Conservation (phyloP, 1,140 invertebrate genomes). For the Hesperophylax magnus region DNA sequence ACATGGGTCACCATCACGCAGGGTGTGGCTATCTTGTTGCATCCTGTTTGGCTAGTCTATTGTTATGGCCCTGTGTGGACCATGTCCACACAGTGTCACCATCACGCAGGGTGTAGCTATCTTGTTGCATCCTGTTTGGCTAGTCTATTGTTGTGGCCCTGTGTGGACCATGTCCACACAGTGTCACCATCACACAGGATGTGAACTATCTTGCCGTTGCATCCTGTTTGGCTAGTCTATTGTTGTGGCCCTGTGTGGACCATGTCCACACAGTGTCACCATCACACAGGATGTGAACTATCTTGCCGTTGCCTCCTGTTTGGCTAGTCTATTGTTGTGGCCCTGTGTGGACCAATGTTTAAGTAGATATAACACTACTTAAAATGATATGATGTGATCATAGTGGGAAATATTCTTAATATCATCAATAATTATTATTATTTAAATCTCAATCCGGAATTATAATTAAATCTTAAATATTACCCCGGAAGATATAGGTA, state of each 20-base stretch:
- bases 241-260: slow-evolving; percentile 1
- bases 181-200: too few species aligned
- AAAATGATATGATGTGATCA: slow-evolving; percentile 59
- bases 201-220: too few species aligned
- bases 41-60: too few species aligned
- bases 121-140: too few species aligned
- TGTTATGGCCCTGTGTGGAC: too few species aligned
- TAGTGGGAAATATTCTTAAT: slow-evolving; percentile 38
- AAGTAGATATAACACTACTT: slow-evolving; percentile 53
- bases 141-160: too few species aligned
- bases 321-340: neutral
- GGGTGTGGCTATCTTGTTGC: too few species aligned
- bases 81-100: too few species aligned
- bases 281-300: neutral
- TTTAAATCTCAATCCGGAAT: neutral
- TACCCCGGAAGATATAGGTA: neutral
- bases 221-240: neutral
- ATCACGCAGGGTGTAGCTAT: too few species aligned
- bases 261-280: too few species aligned
- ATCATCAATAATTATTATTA: neutral
- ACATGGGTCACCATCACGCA: too few species aligned
- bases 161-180: too few species aligned
- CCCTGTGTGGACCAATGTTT: slow-evolving; percentile 33
- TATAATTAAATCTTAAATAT: neutral
- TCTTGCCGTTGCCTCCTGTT: neutral